Conservation (phyloP, 2,113 vertebrate genomes). For the Centropus bengalensis region DNA sequence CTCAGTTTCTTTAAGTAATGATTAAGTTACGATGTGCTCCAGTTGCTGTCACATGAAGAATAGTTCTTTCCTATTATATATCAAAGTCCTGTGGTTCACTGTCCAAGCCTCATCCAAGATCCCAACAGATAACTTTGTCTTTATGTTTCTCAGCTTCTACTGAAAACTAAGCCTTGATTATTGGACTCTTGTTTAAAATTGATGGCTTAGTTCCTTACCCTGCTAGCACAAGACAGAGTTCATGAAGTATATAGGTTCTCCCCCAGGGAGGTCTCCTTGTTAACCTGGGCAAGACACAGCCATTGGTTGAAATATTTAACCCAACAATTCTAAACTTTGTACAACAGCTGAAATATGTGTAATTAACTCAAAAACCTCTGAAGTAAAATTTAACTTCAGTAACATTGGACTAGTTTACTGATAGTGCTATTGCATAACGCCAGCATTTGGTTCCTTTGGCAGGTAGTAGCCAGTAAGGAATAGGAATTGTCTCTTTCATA, state of each 20-base stretch:
- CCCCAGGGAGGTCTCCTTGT: neutral
- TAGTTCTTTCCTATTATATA: neutral
- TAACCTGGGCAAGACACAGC: neutral
- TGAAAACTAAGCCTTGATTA: neutral
- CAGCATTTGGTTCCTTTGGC: neutral
- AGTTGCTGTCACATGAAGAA: neutral
- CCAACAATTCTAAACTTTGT: conserved; percentile 62
- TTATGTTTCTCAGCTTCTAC: neutral
- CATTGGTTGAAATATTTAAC: conserved; percentile 68
- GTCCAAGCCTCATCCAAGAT: neutral
- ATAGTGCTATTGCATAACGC: neutral
- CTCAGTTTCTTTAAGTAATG: conserved; percentile 24
- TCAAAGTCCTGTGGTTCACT: conserved; percentile 20
- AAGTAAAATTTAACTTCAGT: conserved; percentile 69
- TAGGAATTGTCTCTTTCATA: neutral
- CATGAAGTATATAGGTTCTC: neutral
- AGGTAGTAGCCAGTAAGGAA: neutral
- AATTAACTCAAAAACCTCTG: conserved; percentile 43
- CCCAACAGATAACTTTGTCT: neutral
- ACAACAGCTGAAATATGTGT: conserved; percentile 20
- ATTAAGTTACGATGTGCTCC: conserved; percentile 12
- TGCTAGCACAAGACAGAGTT: neutral
- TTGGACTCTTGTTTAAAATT: neutral
- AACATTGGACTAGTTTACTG: neutral
- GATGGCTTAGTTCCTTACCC: neutral